These are phyloP conservation scores for Eidolon dupreanum DNA, from an alignment of 2,797 vertebrate genomes.

Conservation along the genomic window DNA sequence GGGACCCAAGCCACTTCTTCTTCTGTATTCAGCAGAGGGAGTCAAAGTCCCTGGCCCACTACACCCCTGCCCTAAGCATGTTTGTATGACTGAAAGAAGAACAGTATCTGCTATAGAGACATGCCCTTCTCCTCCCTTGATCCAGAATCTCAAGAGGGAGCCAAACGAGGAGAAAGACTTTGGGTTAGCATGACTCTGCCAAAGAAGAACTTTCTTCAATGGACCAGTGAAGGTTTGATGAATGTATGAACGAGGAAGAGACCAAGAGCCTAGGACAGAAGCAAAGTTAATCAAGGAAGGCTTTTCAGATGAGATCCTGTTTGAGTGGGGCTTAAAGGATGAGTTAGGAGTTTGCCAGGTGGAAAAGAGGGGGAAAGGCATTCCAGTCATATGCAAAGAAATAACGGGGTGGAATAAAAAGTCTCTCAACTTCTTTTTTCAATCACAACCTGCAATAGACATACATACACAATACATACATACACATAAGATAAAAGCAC, in stretches of 20 bases:
- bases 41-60: background rate
- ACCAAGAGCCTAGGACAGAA: background rate
- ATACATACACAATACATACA: background rate
- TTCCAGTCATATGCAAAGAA: background rate
- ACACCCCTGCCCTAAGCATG: background rate
- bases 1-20: background rate
- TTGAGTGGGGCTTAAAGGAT: background rate
- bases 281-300: background rate
- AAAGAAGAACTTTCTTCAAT: background rate
- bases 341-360: background rate
- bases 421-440: background rate
- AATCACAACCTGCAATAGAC: background rate
- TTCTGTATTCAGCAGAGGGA: slow-evolving; percentile 29
- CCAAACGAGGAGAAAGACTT: background rate
- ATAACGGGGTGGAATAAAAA: background rate
- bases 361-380: background rate
- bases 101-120: background rate
- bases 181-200: background rate
- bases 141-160: background rate
- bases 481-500: background rate
- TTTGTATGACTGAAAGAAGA: background rate
- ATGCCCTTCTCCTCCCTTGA: background rate
- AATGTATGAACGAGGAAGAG: background rate
- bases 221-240: background rate
- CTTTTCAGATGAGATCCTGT: background rate